Evolutionary conservation across 1,140 invertebrate genomes (phyloP).

Genomic region (Drosophila bipectinata): DNA sequence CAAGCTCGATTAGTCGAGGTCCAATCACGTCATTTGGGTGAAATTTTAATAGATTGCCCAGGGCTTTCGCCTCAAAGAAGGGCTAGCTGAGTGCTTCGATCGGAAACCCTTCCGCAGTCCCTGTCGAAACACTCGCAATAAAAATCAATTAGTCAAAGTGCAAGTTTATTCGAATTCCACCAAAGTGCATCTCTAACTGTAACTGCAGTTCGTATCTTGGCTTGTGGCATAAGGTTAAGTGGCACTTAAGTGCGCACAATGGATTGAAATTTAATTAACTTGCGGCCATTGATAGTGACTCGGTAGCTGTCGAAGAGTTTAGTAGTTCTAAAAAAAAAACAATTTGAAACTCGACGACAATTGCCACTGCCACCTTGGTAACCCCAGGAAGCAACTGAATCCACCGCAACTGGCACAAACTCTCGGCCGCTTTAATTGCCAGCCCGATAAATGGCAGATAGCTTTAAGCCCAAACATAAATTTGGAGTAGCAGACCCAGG

Average conservation of each 20-base stretch:
- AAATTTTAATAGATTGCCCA: slow-evolving; percentile 13
- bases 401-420: slow-evolving; percentile 22
- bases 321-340: slow-evolving; percentile 6
- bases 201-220: slow-evolving; percentile 41
- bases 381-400: slow-evolving; percentile 12
- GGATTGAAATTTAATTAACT: slow-evolving; percentile 56
- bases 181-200: slow-evolving; percentile 8
- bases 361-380: slow-evolving; percentile 42
- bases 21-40: slow-evolving; percentile 40
- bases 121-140: slow-evolving; percentile 8
- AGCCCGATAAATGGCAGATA: slow-evolving; percentile 59
- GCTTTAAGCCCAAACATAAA: slow-evolving; percentile 46
- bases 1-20: slow-evolving; percentile 20
- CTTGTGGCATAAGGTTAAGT: slow-evolving; percentile 51
- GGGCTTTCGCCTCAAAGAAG: slow-evolving; percentile 23
- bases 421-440: slow-evolving; percentile 49
- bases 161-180: slow-evolving; percentile 18
- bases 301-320: slow-evolving; percentile 46
- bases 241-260: slow-evolving; percentile 50
- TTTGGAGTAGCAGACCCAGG: slow-evolving; percentile 44
- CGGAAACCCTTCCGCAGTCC: neutral
- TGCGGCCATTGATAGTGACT: slow-evolving; percentile 38
- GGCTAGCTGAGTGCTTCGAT: slow-evolving; percentile 7
- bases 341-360: slow-evolving; percentile 24
- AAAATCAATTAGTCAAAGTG: slow-evolving; percentile 52